Evolutionary conservation across 2,888 invertebrate genomes (phyloP).

Genomic region (Apodemia mormo): DNA sequence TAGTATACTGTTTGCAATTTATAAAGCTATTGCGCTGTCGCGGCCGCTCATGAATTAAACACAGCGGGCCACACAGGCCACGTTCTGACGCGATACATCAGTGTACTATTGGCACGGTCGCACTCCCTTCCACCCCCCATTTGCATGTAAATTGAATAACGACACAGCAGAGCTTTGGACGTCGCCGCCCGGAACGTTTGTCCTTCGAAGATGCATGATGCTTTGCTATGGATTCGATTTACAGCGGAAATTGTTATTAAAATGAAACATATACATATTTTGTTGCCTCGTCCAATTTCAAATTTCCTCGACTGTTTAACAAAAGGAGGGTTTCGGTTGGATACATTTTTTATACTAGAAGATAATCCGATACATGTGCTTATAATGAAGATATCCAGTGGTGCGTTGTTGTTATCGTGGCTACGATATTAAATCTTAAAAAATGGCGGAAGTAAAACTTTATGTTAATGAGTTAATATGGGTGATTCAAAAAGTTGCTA

Average conservation of each 20-base stretch:
- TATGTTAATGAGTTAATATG: too few relatives aligned
- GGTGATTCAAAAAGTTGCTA: too few relatives aligned
- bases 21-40: constrained; percentile 25
- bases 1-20: not conserved
- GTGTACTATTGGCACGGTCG: constrained; percentile 70
- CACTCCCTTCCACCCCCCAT: constrained; percentile 49
- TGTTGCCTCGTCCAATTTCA: constrained; percentile 23
- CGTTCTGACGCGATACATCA: constrained; percentile 77
- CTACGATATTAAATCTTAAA: too few relatives aligned
- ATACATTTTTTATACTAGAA: too few relatives aligned
- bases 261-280: constrained; percentile 24
- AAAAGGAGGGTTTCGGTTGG: too few relatives aligned
- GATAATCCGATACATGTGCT: too few relatives aligned
- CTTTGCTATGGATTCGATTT: constrained; percentile 26
- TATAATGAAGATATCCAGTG: too few relatives aligned
- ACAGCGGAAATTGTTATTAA: constrained; percentile 15
- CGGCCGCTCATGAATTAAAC: constrained; percentile 30
- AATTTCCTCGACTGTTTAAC: not conserved
- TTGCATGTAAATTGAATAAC: constrained; percentile 83
- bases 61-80: constrained; percentile 49
- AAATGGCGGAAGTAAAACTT: too few relatives aligned
- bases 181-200: constrained; percentile 50
- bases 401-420: too few relatives aligned
- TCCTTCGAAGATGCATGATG: constrained; percentile 58
- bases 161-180: constrained; percentile 55